Evolutionary conservation across 2,888 invertebrate species (phyloP).

Genomic region (Rotaria magnacalcarata): DNA sequence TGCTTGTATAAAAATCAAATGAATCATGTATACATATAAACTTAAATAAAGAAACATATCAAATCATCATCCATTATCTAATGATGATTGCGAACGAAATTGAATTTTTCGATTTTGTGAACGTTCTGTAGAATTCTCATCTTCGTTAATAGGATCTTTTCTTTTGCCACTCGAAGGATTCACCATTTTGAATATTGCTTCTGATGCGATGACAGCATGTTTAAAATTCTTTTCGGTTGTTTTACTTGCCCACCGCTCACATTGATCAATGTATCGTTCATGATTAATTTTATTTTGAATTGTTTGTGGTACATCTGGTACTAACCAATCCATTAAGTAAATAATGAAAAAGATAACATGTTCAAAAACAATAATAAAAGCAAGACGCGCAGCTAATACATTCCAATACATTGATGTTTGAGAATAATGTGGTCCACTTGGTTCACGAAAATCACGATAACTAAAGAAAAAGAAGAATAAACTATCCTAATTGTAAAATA

Average conservation of each 20-base stretch:
- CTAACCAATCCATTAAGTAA: background rate
- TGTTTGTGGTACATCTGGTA: background rate
- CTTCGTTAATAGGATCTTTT: background rate
- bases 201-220: background rate
- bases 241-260: background rate
- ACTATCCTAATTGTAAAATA: too few relatives aligned
- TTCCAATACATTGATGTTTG: conserved; percentile 53
- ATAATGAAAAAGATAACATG: background rate
- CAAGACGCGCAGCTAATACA: conserved; percentile 43
- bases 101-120: background rate
- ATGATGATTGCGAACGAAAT: background rate
- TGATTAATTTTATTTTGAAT: conserved; percentile 2
- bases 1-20: too few relatives aligned
- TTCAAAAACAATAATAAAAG: conserved; percentile 47
- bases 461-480: background rate
- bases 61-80: background rate
- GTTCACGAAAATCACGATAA: background rate
- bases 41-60: background rate
- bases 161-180: background rate
- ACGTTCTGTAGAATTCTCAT: background rate
- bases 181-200: background rate
- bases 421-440: background rate
- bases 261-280: conserved; percentile 6
- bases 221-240: background rate
- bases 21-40: background rate